A percentile compares a stretch with the other conserved stretches of the same genome.
phyloP scores from a whole-genome alignment of 2,797 vertebrate genomes.

The Emydoidea blandingii region DNA sequence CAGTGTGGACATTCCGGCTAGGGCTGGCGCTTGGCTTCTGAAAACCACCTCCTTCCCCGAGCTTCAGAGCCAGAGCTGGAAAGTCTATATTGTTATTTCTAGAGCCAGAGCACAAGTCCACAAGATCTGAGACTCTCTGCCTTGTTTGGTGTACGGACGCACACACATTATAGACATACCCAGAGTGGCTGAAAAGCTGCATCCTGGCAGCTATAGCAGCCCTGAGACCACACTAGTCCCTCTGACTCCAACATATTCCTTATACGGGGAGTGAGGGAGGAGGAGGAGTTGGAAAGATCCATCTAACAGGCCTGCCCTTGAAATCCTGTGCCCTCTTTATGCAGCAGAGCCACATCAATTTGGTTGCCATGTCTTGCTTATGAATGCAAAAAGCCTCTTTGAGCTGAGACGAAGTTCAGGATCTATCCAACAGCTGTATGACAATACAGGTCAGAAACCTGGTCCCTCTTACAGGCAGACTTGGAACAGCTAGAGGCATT shows the following conservation, averaged over 20 bases:
- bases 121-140: neutral
- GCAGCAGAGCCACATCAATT: neutral
- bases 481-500: neutral
- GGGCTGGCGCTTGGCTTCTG: neutral
- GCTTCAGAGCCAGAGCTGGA: neutral
- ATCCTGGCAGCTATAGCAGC: neutral
- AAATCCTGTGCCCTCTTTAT: neutral
- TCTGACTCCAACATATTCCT: neutral
- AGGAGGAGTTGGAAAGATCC: neutral
- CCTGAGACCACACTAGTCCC: no score
- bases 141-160: no score
- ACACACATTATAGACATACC: neutral
- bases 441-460: neutral
- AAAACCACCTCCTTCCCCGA: neutral
- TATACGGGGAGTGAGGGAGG: accelerated
- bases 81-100: neutral
- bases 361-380: neutral
- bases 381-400: neutral
- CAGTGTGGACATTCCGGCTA: neutral
- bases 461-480: neutral
- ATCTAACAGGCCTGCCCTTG: neutral
- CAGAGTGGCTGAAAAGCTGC: neutral
- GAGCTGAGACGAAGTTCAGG: neutral
- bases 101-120: neutral
- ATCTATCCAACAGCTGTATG: neutral